These are phyloP conservation scores for Leontocebus nigricollis DNA, from an alignment of 2,797 vertebrate species.

Conservation along the genomic window DNA sequence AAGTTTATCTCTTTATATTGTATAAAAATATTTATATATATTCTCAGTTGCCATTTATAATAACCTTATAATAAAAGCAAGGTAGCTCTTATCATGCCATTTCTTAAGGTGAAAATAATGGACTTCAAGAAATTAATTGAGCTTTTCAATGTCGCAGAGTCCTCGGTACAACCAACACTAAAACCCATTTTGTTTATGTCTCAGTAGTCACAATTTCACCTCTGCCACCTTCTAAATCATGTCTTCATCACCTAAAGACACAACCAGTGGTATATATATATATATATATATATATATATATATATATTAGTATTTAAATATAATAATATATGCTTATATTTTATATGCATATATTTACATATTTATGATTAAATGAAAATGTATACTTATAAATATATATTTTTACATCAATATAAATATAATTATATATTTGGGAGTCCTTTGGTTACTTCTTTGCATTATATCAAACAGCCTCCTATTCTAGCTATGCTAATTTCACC, in stretches of 20 bases:
- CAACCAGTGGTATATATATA: not conserved
- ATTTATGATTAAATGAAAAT: not conserved
- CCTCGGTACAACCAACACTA: not conserved
- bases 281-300: too few species aligned
- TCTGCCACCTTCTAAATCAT: not conserved
- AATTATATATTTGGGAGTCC: not conserved
- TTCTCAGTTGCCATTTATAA: not conserved
- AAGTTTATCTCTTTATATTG: not conserved
- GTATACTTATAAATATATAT: not conserved
- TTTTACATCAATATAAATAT: not conserved
- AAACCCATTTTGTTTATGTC: not conserved
- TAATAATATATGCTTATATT: not conserved
- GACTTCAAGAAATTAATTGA: not conserved
- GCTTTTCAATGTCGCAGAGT: slow-evolving; percentile 4
- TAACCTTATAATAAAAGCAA: slow-evolving; percentile 5
- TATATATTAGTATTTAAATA: not conserved
- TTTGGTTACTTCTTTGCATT: not conserved
- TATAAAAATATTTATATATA: not conserved
- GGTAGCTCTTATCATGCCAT: not conserved
- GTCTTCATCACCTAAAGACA: not conserved
- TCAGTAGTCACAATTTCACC: not conserved
- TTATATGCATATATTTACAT: not conserved
- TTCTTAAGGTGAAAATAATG: slow-evolving; percentile 30
- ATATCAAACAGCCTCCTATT: not conserved
- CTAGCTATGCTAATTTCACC: not conserved